Conservation (phyloP, 2,113 vertebrate genomes). For the Phyllostomus discolor region DNA sequence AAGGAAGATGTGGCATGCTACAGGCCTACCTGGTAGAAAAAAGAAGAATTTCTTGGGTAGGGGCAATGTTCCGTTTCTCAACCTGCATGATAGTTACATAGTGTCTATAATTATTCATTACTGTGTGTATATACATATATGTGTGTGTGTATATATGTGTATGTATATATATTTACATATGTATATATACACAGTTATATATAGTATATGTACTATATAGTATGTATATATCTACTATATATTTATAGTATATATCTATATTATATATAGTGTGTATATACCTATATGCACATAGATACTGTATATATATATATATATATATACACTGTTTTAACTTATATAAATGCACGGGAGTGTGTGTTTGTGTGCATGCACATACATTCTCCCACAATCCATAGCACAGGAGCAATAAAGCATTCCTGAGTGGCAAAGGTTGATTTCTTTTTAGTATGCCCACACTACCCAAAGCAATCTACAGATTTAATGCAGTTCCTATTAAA, state of each 20-base stretch:
- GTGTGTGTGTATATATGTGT: no score
- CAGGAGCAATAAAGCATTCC: background rate
- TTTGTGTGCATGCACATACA: background rate
- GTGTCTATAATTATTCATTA: background rate
- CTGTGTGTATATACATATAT: background rate
- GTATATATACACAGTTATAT: no score
- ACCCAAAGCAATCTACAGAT: no score
- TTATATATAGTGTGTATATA: no score
- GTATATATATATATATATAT: no score
- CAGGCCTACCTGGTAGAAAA: background rate
- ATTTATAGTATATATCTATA: no score
- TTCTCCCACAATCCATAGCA: background rate
- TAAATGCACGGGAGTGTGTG: background rate
- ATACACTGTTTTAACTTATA: background rate
- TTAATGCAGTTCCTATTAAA: no score
- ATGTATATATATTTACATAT: no score
- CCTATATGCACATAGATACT: background rate
- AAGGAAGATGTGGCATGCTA: no score
- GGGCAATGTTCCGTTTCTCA: background rate
- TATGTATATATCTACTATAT: background rate
- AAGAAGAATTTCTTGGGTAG: background rate
- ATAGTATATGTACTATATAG: background rate
- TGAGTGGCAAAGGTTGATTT: background rate
- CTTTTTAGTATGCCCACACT: no score
- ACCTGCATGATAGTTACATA: rapidly evolving